phyloP scores from a whole-genome alignment of 2,113 vertebrate species.

The Salvelinus alpinus region DNA sequence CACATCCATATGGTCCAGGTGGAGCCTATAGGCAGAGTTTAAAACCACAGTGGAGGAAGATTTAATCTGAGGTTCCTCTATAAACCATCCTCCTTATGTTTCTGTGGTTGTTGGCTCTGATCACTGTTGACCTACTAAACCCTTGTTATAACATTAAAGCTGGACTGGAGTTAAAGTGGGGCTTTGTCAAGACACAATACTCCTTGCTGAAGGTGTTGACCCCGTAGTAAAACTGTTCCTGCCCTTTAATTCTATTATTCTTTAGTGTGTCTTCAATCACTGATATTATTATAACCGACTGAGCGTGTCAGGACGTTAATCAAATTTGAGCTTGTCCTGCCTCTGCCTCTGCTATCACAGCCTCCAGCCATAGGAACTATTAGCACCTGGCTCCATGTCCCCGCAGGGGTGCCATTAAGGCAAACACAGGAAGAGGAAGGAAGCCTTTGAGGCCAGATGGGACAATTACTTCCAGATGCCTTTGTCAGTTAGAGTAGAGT shows the following conservation, averaged over 20 bases:
- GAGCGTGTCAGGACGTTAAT: conserved; percentile 21
- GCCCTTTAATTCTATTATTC: not conserved
- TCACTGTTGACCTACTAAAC: not conserved
- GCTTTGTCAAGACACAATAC: not conserved
- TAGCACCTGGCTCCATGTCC: conserved; percentile 17
- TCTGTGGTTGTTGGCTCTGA: conserved; percentile 3
- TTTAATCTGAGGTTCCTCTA: not conserved
- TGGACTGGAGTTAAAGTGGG: not conserved
- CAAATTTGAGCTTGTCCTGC: conserved; percentile 8
- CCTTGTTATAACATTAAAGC: not conserved
- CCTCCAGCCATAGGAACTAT: conserved; percentile 33
- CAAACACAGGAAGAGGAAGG: conserved; percentile 60
- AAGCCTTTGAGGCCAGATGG: conserved; percentile 39
- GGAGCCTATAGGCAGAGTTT: not conserved
- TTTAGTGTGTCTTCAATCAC: not conserved
- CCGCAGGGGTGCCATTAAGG: conserved; percentile 47
- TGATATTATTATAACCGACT: not conserved
- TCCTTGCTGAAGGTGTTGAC: not conserved
- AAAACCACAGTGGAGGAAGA: not conserved
- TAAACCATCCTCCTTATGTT: not conserved
- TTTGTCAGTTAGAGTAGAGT: conserved; percentile 14
- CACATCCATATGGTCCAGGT: conserved; percentile 22
- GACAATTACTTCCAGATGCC: conserved; percentile 55
- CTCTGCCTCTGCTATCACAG: conserved; percentile 6
- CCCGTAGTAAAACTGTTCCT: not conserved